phyloP scores from a whole-genome alignment of 2,797 vertebrate genomes.

The Galaxias olidus region DNA sequence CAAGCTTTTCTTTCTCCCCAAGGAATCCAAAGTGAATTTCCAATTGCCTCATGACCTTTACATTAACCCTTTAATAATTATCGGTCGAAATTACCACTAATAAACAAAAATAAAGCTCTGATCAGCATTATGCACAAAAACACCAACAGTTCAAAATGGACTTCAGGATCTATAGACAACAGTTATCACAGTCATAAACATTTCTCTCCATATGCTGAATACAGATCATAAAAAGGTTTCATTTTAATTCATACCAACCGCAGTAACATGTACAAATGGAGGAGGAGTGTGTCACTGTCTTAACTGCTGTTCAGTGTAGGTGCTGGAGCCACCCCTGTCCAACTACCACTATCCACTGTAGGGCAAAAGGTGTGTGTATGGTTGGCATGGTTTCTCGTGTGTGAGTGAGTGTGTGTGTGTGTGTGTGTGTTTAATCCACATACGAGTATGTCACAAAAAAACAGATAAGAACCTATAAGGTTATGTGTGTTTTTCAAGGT shows the following conservation, averaged over 20 bases:
- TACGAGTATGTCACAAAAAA: not conserved
- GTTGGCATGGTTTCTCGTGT: constrained; percentile 7
- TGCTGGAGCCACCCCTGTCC: constrained; percentile 28
- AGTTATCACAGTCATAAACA: constrained; percentile 55
- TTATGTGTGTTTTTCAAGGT: too few relatives aligned
- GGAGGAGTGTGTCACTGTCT: constrained; percentile 61
- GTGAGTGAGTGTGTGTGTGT: constrained; percentile 2
- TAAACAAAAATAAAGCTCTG: constrained; percentile 1
- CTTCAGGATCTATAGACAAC: constrained; percentile 48
- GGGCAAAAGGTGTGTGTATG: constrained; percentile 34
- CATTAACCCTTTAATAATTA: constrained; percentile 2
- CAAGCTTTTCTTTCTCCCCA: not conserved
- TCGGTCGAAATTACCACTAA: constrained; percentile 11
- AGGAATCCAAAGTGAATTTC: constrained; percentile 12
- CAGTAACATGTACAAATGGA: constrained; percentile 37
- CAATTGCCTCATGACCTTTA: constrained; percentile 12
- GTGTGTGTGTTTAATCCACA: constrained; percentile 13
- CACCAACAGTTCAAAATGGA: constrained; percentile 49
- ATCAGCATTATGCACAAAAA: constrained; percentile 32
- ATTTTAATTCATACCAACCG: constrained; percentile 45
- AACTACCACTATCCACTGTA: constrained; percentile 29
- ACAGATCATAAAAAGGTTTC: constrained; percentile 49
- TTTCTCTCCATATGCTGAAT: constrained; percentile 51
- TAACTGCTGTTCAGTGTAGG: constrained; percentile 45
- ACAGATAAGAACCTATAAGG: not conserved